Evolutionary conservation across 2,888 invertebrate genomes (phyloP), one percentile per base, ranked within the genome.

Genomic region (Acleris literana): DNA sequence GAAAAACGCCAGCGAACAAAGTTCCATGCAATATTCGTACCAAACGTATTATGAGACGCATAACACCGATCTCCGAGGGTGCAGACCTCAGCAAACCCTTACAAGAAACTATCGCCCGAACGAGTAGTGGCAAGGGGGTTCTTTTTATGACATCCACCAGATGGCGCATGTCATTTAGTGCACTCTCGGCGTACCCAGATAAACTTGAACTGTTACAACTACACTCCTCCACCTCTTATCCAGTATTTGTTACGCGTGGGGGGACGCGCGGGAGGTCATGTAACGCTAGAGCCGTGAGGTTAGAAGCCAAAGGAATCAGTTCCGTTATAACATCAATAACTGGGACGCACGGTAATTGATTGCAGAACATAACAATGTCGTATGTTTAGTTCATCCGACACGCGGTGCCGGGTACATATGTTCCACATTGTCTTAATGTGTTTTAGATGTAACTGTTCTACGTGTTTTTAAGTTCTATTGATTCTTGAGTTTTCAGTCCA

Each of bases 121-220:
- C 78, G 78, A 85, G 77, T 85, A 85, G 80, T 83, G 82, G 80
- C 78, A 76, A 82, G 78, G 86, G 86, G 90, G 90, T 86, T 76
- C 84, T 84, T 89, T 90, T 92, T 92, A 91, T 91, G 84, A 87
- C 86, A 76, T 77, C 73, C 83, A 78, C 82, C 92, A 92, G 89
- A 90, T 92, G 92, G 81, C 85, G 87, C 82, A 79, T 87, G 90
- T 90, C 92, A 90, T 89, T 88, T 85, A 84, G 79, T 87, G 86
- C 86, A 87, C 82, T 85, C 85, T 83, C 78, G 76, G 74, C 72
- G 60, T 57, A 61, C 71, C 86, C 82, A 77, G 20, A 25, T 5
- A 70, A 62, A 56, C 18, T 64, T 73, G 81, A 81, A 63, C 85
- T 69, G 29, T 69, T n/a, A 56, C 43, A 70, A 65, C 70, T 58